Conservation (phyloP, 2,113 vertebrate genomes). For the Deroptyus accipitrinus region DNA sequence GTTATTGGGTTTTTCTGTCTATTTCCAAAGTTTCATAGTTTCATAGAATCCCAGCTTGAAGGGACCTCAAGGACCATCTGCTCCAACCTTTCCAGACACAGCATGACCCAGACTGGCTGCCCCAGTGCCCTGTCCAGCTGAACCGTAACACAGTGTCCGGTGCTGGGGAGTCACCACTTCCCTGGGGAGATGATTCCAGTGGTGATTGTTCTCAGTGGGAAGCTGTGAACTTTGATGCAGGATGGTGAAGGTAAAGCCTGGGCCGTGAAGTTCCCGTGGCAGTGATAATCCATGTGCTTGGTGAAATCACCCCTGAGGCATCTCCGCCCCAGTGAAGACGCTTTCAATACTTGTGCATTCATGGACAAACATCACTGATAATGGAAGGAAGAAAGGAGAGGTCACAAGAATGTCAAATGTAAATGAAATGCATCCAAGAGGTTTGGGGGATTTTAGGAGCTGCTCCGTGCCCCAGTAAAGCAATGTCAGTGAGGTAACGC, state of each 20-base stretch:
- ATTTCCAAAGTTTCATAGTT: background rate
- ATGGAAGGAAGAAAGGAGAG: background rate
- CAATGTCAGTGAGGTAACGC: background rate
- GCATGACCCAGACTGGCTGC: background rate
- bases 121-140: background rate
- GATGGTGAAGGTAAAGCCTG: background rate
- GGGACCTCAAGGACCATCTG: background rate
- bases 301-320: background rate
- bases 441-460: background rate
- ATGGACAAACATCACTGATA: background rate
- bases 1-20: background rate
- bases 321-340: background rate
- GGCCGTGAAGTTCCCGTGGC: background rate
- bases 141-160: background rate
- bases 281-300: background rate
- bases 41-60: background rate
- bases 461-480: background rate
- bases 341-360: background rate
- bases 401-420: background rate
- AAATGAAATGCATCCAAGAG: background rate
- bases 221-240: background rate
- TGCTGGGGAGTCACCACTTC: background rate
- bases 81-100: background rate
- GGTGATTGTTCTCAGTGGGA: background rate
- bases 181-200: background rate